These are phyloP conservation scores for Cerastis rubricosa DNA, from an alignment of 2,888 invertebrate species.

Conservation along the genomic window DNA sequence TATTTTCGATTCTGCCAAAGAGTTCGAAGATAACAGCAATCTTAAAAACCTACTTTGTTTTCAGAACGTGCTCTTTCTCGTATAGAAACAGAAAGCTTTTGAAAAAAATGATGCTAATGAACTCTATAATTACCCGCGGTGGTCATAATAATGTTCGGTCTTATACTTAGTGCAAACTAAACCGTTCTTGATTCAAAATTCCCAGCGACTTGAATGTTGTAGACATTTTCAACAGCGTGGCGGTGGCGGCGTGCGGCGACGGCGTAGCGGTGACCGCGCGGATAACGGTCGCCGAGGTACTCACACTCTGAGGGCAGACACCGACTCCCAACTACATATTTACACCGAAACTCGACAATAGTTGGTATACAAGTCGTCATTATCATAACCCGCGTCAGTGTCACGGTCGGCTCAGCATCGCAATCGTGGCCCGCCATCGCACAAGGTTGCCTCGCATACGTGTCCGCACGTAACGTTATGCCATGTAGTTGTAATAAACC, in stretches of 20 bases:
- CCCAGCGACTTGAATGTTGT: slow-evolving; percentile 78
- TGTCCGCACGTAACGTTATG: slow-evolving; percentile 83
- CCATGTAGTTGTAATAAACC: slow-evolving; percentile 72
- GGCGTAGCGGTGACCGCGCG: slow-evolving; percentile 85
- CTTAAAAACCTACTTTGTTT: slow-evolving; percentile 5
- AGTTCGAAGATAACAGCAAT: slow-evolving; percentile 5
- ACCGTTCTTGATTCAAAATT: slow-evolving; percentile 77
- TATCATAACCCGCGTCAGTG: slow-evolving; percentile 86
- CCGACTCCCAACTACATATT: slow-evolving; percentile 73
- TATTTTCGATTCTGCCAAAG: neutral
- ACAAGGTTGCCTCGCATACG: slow-evolving; percentile 86
- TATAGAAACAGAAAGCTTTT: slow-evolving; percentile 50
- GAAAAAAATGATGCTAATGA: slow-evolving; percentile 24
- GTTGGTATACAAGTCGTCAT: slow-evolving; percentile 79
- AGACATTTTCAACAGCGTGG: slow-evolving; percentile 75
- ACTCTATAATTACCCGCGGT: slow-evolving; percentile 45
- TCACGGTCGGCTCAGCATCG: slow-evolving; percentile 86
- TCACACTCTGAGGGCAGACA: slow-evolving; percentile 80
- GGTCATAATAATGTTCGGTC: slow-evolving; percentile 44
- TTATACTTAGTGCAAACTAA: slow-evolving; percentile 67
- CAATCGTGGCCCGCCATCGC: slow-evolving; percentile 81
- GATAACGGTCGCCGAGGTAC: slow-evolving; percentile 86
- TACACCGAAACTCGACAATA: slow-evolving; percentile 76
- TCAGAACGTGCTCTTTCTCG: slow-evolving; percentile 11
- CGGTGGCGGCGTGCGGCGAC: slow-evolving; percentile 57